Percentiles rank a stretch among this genome's conserved stretches.
These are phyloP conservation scores for Pogona vitticeps DNA, from an alignment of 2,113 vertebrate genomes.

Conservation along the genomic window DNA sequence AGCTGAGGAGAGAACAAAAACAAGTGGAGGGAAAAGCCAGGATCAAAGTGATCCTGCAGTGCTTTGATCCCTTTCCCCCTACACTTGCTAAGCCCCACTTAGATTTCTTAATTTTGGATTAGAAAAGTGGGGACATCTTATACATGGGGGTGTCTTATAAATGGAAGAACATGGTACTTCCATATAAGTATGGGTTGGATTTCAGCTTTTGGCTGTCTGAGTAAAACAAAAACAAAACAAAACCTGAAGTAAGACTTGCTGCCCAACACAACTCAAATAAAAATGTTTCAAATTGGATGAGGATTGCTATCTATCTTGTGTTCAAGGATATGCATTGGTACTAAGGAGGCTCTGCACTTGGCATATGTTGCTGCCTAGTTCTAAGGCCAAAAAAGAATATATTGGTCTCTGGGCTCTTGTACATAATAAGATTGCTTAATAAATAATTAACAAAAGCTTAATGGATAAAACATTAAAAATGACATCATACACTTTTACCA, in stretches of 20 bases:
- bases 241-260: too few species aligned
- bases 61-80: too few species aligned
- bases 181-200: background rate
- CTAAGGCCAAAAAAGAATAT: background rate
- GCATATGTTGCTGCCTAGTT: background rate
- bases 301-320: background rate
- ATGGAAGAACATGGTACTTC: too few species aligned
- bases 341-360: background rate
- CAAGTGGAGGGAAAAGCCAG: too few species aligned
- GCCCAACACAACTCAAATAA: too few species aligned
- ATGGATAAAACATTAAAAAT: background rate
- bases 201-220: background rate
- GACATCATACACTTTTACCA: background rate
- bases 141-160: too few species aligned
- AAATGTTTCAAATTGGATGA: background rate
- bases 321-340: background rate
- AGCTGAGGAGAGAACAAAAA: too few species aligned
- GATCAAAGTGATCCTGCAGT: too few species aligned
- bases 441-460: constrained; percentile 1
- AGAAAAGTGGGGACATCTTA: too few species aligned
- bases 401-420: background rate
- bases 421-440: constrained; percentile 18
- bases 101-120: too few species aligned
- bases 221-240: too few species aligned
- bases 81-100: too few species aligned